Conservation (phyloP, 2,888 invertebrate species). For the Argyresthia goedartella region DNA sequence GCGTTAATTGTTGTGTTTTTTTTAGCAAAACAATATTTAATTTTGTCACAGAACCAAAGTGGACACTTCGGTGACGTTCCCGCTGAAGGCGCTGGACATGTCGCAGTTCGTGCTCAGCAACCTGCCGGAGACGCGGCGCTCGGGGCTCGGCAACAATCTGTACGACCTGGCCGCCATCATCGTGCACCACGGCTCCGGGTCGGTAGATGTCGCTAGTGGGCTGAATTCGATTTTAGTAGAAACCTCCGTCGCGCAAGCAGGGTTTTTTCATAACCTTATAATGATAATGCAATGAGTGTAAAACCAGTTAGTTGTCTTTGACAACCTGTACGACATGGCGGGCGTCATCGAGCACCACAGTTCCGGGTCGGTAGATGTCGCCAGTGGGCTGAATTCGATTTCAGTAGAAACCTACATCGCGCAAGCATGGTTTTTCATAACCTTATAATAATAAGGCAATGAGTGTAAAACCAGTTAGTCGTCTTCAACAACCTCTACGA, state of each 20-base stretch:
- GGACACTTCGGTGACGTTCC: constrained; percentile 83
- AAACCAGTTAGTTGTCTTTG: too few species aligned
- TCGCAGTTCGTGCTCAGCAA: constrained; percentile 79
- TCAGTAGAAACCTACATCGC: too few species aligned
- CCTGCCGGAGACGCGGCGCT: constrained; percentile 74
- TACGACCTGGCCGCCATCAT: constrained; percentile 87
- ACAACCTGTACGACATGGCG: constrained; percentile 78
- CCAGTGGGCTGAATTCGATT: too few species aligned
- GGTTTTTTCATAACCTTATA: too few species aligned
- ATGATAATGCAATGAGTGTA: too few species aligned
- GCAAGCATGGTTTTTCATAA: too few species aligned
- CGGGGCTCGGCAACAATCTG: constrained; percentile 72
- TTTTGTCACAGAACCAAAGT: constrained; percentile 73
- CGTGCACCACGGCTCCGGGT: constrained; percentile 87
- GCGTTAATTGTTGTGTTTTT: too few species aligned
- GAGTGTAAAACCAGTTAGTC: too few species aligned
- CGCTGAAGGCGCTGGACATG: constrained; percentile 82
- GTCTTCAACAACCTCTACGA: constrained; percentile 82
- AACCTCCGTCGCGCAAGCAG: too few species aligned
- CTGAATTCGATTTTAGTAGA: too few species aligned
- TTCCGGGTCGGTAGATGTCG: constrained; percentile 69
- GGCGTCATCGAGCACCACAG: constrained; percentile 88
- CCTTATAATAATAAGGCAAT: too few species aligned
- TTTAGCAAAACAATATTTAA: background rate
- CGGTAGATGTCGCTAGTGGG: constrained; percentile 14